Conservation (phyloP, 2,113 vertebrate species). For the Paralichthys olivaceus region DNA sequence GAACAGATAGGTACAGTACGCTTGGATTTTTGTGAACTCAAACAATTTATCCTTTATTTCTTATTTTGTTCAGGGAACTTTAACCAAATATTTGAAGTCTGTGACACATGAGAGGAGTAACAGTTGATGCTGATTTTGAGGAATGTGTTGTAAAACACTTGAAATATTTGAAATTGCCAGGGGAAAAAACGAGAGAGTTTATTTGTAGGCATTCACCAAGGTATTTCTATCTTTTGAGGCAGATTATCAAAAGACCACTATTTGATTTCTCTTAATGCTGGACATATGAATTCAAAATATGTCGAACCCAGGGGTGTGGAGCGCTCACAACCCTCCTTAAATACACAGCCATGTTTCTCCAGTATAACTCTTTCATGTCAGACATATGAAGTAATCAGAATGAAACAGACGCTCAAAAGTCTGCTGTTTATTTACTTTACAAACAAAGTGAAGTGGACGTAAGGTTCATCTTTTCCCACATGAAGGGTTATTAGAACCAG, state of each 20-base stretch:
- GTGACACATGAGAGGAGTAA: background rate
- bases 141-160: conserved; percentile 32
- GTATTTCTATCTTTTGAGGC: conserved; percentile 39
- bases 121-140: conserved; percentile 11
- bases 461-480: conserved; percentile 67
- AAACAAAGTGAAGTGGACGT: conserved; percentile 60
- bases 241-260: conserved; percentile 38
- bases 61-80: conserved; percentile 6
- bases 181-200: conserved; percentile 12
- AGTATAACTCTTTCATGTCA: background rate
- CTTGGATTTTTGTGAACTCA: conserved; percentile 12
- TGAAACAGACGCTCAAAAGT: conserved; percentile 38
- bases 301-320: conserved; percentile 29
- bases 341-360: conserved; percentile 38
- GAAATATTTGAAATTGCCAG: conserved; percentile 34
- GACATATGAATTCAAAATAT: conserved; percentile 59
- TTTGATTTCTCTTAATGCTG: conserved; percentile 58
- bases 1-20: conserved; percentile 87
- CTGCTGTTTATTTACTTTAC: conserved; percentile 50
- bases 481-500: conserved; percentile 78
- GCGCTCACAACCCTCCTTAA: conserved; percentile 28
- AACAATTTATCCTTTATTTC: conserved; percentile 5
- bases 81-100: background rate
- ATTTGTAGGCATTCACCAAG: conserved; percentile 40
- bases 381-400: conserved; percentile 6